Evolutionary conservation across 2,797 vertebrate species (phyloP), one percentile per base, ranked within the genome.

Genomic region (Chaunax sp.): DNA sequence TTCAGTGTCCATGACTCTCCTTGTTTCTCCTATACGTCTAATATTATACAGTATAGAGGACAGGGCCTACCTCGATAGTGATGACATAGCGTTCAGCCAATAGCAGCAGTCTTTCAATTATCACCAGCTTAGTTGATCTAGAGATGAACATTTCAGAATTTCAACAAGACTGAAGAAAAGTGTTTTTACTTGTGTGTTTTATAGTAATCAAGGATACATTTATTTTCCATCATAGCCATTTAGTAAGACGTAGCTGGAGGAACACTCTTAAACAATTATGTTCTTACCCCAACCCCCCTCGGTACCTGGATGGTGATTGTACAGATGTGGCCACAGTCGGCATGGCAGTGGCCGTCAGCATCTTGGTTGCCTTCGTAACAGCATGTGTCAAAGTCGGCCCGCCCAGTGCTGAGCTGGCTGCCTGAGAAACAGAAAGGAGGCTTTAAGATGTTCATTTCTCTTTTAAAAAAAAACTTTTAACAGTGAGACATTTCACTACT

Each of bases 291-390:
- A 83, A 89, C 87, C 77, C 80, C 77, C 86, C 72, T 83, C 69
- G 75, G 85, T 92, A 98, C 98, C 98, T 97, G 89, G 98, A 99
- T 49, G 98, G 98, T 86, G 98, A 99, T 80, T 99, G 98, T 78
- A 99, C 98, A 70, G 98, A 99, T 0, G 98, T 99, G 80, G 98
- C 98, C 59, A 99, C 98, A 0, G 97, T 98, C 9, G 98, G 98
- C 98, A 99, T 99, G 62, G 98, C 97, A 23, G 98, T 99, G 72
- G 98, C 98, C 0, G 98, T 99, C 75, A 99, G 94, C 98, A 99
- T 99, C 93, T 99, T 99, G 69, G 98, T 99, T 74, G 98, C 98
- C 94, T 96, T 96, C 20, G 97, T 99, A 83, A 99, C 98, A 81
- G 98, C 98, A 38, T 99, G 98, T 2, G 98, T 99, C 84, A 99